Evolutionary conservation across 2,797 vertebrate species (phyloP).

Genomic region (Nasua narica): DNA sequence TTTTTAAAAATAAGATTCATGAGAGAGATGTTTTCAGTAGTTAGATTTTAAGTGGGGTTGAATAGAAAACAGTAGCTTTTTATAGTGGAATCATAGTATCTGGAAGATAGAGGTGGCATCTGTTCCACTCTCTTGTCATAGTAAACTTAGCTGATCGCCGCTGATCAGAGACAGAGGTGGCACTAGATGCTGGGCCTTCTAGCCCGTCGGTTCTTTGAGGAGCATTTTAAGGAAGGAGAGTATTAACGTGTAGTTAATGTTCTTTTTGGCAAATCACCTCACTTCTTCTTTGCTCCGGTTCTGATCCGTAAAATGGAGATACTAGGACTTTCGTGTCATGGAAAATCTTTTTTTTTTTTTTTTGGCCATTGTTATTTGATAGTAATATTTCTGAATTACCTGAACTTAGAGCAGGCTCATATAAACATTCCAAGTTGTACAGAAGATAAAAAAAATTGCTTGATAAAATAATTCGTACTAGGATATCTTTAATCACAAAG

Average conservation of each 20-base stretch:
- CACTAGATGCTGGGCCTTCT: not conserved
- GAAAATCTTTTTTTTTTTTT: not conserved
- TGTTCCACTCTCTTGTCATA: not conserved
- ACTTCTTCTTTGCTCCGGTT: not conserved
- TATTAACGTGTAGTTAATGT: not conserved
- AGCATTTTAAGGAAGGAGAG: not conserved
- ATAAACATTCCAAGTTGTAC: not conserved
- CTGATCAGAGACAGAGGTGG: not conserved
- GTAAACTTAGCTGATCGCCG: not conserved
- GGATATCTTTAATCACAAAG: not conserved
- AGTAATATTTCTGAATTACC: not conserved
- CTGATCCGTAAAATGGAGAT: not conserved
- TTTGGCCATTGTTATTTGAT: not conserved
- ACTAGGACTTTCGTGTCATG: not conserved
- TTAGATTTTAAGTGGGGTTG: not conserved
- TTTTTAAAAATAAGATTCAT: not conserved
- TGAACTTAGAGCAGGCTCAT: not conserved
- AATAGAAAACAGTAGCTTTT: not conserved
- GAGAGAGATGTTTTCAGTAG: not conserved
- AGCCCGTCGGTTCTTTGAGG: not conserved
- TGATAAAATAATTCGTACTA: not conserved
- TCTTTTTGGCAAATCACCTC: not conserved
- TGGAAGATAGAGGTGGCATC: not conserved
- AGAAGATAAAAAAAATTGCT: conserved; percentile 23
- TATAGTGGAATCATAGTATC: not conserved